Evolutionary conservation across 1,140 invertebrate species (phyloP).

Genomic region (Drosophila funebris): DNA sequence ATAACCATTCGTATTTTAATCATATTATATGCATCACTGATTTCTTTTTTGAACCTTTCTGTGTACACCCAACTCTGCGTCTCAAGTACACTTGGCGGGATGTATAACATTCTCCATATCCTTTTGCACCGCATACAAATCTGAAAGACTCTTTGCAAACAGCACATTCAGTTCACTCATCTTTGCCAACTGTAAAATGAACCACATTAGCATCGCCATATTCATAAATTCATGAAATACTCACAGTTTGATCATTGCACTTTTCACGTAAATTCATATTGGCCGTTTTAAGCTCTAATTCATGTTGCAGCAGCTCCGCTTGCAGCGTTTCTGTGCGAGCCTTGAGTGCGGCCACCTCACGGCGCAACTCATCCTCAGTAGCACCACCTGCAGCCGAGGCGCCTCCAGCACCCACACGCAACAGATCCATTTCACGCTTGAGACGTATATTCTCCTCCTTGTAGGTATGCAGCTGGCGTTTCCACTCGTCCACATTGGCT

Average conservation of each 20-base stretch:
- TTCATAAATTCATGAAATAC: slow-evolving; percentile 8
- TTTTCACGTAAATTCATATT: slow-evolving; percentile 80
- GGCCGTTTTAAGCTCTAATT: slow-evolving; percentile 80
- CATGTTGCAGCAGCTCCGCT: slow-evolving; percentile 78
- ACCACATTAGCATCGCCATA: background rate
- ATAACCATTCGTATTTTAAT: background rate
- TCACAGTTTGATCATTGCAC: slow-evolving; percentile 80
- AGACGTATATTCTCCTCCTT: slow-evolving; percentile 97
- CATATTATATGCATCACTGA: background rate
- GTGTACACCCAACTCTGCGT: slow-evolving; percentile 69
- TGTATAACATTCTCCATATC: slow-evolving; percentile 85
- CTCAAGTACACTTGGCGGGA: slow-evolving; percentile 83
- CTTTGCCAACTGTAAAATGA: slow-evolving; percentile 70
- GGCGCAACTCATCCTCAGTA: slow-evolving; percentile 78
- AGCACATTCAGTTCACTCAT: slow-evolving; percentile 74
- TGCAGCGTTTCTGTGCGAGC: slow-evolving; percentile 79
- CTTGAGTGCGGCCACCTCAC: slow-evolving; percentile 78
- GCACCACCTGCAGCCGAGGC: slow-evolving; percentile 50
- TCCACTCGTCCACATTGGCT: slow-evolving; percentile 99
- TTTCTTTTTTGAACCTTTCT: slow-evolving; percentile 59
- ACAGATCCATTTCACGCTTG: slow-evolving; percentile 85
- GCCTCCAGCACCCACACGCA: slow-evolving; percentile 63
- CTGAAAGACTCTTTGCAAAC: slow-evolving; percentile 76
- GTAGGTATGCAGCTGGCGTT: slow-evolving; percentile 96
- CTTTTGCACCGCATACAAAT: slow-evolving; percentile 84